These are phyloP conservation scores for Megaptera novaeangliae DNA, from an alignment of 2,113 vertebrate genomes.

Conservation along the genomic window DNA sequence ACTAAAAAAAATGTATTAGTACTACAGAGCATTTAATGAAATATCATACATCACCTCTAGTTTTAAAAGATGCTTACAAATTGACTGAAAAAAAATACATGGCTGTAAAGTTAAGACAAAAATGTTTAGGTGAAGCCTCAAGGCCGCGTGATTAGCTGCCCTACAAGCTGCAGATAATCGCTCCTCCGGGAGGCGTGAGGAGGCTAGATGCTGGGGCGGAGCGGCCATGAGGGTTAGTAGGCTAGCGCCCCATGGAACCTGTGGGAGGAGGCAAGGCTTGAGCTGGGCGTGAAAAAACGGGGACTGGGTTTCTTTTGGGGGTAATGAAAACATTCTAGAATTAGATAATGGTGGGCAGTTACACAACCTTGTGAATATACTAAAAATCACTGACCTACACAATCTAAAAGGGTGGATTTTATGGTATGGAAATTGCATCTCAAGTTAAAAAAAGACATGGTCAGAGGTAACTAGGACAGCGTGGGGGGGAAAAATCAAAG, in stretches of 20 bases:
- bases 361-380: not conserved
- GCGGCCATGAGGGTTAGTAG: fast-evolving
- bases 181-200: not conserved
- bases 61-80: not conserved
- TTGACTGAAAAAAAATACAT: not conserved
- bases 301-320: not conserved
- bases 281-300: not conserved
- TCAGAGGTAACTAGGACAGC: not conserved
- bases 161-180: not conserved
- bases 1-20: not conserved
- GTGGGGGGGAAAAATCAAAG: not conserved
- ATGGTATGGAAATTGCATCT: not conserved
- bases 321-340: not conserved
- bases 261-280: not conserved
- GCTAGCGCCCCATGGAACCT: not conserved
- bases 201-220: fast-evolving
- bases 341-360: not conserved
- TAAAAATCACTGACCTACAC: not conserved
- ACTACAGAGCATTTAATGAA: not conserved
- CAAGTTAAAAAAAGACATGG: not conserved
- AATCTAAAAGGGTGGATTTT: not conserved
- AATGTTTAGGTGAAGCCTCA: not conserved
- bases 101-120: not conserved
- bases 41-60: not conserved
- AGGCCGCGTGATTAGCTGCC: no score